Evolutionary conservation across 2,113 vertebrate species (phyloP), one percentile per base, ranked within the genome.

Genomic region (Callionymus lyra): DNA sequence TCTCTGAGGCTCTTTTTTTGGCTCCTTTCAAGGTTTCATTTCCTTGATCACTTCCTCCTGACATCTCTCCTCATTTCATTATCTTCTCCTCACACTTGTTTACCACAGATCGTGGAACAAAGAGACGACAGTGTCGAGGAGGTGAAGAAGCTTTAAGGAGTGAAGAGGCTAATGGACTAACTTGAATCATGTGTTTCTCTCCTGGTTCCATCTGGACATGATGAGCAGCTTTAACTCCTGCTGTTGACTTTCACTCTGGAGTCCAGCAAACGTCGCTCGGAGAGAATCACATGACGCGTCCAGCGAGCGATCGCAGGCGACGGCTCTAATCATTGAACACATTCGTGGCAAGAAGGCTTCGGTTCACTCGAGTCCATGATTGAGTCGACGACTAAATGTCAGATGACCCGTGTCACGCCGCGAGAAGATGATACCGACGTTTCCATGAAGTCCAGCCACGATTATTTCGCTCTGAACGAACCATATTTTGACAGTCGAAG

Each of bases 161-260:
- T 12, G 16, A 53, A 62, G 39, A 50, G 41, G 41, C 53, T 70
- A 73, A 80, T 72, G 66, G 52, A 74, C 56, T 68, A 48, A 75
- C 73, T 56, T 47, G 54, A 65, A 67, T 79, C 70, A 76, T 55
- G 62, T 56, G 65, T 68, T 71, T 59, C 67, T 70, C 47, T 46
- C 60, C 57, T 48, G 50, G 65, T 72, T 77, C 53, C 65, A 63
- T 56, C 50, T 78, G 64, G 56, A 62, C 63, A 62, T 46, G 41
- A 48, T 48, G 41, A 32, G 37, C 45, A 40, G 52, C 39, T 65
- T 59, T 42, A n/a, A 38, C 43, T 53, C 45, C 19, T 44, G 1
- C 15, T 49, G 59, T 66, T 62, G 44, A 59, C 52, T 67, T 68
- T 56, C 47, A 15, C 46, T 47, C 17, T 58, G 50, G 50, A 59